phyloP scores from a whole-genome alignment of 1,140 invertebrate genomes.

The Meteorus sp. region DNA sequence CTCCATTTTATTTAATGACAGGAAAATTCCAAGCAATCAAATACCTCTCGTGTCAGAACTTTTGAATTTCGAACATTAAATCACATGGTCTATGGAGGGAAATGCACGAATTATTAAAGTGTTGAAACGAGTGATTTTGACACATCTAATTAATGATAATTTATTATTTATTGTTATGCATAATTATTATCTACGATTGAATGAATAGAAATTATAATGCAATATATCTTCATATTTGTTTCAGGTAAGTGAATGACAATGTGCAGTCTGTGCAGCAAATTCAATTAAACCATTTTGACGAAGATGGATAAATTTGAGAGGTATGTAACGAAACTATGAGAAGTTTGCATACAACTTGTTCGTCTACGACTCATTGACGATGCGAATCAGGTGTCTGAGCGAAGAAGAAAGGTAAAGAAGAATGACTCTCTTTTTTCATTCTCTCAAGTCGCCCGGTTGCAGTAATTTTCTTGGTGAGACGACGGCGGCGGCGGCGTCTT shows the following conservation, averaged over 20 bases:
- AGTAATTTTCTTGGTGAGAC: constrained; percentile 39
- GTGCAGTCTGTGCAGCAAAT: too few species aligned
- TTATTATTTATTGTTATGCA: not conserved
- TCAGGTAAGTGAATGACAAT: constrained; percentile 27
- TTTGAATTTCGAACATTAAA: too few species aligned
- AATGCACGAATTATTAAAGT: too few species aligned
- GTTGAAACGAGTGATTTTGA: too few species aligned
- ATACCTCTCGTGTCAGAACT: too few species aligned
- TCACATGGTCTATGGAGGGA: too few species aligned
- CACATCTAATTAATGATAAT: too few species aligned
- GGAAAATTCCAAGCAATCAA: too few species aligned
- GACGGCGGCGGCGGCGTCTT: constrained; percentile 36
- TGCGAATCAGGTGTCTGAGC: not conserved
- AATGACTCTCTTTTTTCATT: constrained; percentile 2
- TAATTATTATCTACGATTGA: not conserved
- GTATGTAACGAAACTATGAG: constrained; percentile 14
- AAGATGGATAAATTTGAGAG: not conserved
- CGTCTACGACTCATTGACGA: not conserved
- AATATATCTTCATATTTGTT: constrained; percentile 29
- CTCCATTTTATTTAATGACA: too few species aligned
- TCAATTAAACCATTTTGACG: not conserved
- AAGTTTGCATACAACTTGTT: not conserved
- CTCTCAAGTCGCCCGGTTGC: constrained; percentile 23
- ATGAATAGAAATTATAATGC: not conserved
- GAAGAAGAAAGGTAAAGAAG: constrained; percentile 10